These are phyloP conservation scores for Leptinotarsa peninsularis DNA, from an alignment of 2,888 invertebrate species.

Conservation along the genomic window DNA sequence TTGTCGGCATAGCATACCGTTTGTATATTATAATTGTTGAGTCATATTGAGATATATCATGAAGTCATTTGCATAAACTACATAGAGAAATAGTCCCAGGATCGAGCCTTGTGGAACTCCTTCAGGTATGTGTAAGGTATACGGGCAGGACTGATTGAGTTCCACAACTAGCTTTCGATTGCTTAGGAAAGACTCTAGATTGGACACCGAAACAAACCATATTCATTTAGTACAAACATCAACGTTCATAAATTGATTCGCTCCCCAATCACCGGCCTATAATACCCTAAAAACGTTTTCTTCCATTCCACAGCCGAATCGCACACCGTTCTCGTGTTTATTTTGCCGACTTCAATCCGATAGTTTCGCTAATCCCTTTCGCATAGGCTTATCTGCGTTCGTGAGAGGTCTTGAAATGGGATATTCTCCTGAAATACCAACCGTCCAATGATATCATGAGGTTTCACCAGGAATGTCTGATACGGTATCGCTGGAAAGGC, in stretches of 20 bases:
- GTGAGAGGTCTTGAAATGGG: not conserved
- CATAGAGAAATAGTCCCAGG: too few relatives aligned
- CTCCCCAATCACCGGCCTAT: not conserved
- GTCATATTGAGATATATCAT: too few relatives aligned
- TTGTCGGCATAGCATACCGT: too few relatives aligned
- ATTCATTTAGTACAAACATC: too few relatives aligned
- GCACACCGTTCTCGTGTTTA: not conserved
- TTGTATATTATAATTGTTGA: too few relatives aligned
- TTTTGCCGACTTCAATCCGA: not conserved
- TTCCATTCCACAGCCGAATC: not conserved
- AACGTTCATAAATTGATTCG: not conserved
- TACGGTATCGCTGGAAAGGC: not conserved
- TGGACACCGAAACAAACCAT: not conserved
- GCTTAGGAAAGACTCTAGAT: too few relatives aligned
- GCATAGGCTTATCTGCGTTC: not conserved
- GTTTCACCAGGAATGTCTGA: not conserved
- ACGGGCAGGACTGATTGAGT: too few relatives aligned
- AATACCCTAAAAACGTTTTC: not conserved
- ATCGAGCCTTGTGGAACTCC: too few relatives aligned
- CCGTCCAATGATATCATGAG: not conserved
- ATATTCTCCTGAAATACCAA: not conserved
- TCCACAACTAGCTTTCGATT: too few relatives aligned
- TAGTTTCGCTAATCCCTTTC: not conserved
- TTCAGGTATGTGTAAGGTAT: too few relatives aligned
- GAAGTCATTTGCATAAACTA: too few relatives aligned